phyloP scores from a whole-genome alignment of 2,797 vertebrate species.

The Halcyon badia region DNA sequence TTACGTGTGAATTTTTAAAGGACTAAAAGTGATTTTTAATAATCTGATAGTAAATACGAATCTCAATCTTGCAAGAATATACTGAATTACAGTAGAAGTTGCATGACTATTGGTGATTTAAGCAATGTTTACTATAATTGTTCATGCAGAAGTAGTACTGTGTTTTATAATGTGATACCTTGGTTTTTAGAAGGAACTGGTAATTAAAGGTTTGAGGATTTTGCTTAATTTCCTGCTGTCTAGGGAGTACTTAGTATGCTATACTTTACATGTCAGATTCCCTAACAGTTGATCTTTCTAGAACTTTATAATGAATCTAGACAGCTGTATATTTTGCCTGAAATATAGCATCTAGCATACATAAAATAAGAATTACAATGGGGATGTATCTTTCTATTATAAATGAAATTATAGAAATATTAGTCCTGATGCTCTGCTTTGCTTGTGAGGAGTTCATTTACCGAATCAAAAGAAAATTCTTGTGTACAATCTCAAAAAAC shows the following conservation, averaged over 20 bases:
- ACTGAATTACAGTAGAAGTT: background rate
- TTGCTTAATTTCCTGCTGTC: background rate
- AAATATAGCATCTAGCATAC: background rate
- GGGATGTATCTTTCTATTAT: background rate
- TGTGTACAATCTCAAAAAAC: background rate
- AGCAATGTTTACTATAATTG: background rate
- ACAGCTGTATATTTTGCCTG: background rate
- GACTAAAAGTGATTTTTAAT: background rate
- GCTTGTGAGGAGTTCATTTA: background rate
- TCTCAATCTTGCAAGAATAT: background rate
- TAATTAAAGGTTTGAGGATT: background rate
- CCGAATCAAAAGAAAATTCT: background rate
- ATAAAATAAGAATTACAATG: background rate
- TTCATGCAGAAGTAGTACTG: background rate
- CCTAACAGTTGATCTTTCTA: background rate
- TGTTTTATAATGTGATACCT: background rate
- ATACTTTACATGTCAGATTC: background rate
- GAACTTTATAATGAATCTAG: background rate
- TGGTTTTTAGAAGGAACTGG: background rate
- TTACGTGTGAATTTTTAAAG: background rate
- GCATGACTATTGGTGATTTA: background rate
- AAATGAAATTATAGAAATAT: background rate
- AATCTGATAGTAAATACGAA: background rate
- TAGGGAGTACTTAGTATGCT: background rate
- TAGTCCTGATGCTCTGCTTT: background rate